phyloP scores from a whole-genome alignment of 1,140 invertebrate genomes.

The Whitmania pigra region DNA sequence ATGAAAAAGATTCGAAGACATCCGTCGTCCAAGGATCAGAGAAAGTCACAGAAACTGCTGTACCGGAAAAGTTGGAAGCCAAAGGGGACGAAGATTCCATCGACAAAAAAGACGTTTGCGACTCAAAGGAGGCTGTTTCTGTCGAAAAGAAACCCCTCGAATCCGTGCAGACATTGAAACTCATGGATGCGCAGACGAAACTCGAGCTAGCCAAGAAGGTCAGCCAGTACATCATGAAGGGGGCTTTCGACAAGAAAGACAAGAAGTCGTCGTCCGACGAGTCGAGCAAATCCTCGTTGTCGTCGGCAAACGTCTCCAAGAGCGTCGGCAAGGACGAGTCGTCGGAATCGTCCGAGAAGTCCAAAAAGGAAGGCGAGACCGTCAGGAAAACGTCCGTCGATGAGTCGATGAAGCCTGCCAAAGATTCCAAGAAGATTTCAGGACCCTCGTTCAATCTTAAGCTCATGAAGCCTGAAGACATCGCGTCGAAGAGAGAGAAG shows the following conservation, averaged over 20 bases:
- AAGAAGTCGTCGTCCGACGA: too few species aligned
- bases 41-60: background rate
- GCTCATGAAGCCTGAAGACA: too few species aligned
- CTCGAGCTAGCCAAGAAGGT: background rate
- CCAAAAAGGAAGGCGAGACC: too few species aligned
- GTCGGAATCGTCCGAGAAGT: too few species aligned
- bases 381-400: too few species aligned
- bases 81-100: background rate
- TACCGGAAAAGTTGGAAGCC: background rate
- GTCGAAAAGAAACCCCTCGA: background rate
- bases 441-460: too few species aligned
- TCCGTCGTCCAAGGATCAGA: background rate
- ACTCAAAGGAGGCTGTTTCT: background rate
- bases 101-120: background rate
- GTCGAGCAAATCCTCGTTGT: too few species aligned
- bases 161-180: background rate
- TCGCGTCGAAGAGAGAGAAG: too few species aligned
- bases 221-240: conserved; percentile 8
- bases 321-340: too few species aligned
- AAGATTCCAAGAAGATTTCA: too few species aligned
- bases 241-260: background rate
- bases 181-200: background rate
- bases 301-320: too few species aligned
- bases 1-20: background rate
- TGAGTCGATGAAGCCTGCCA: too few species aligned